Evolutionary conservation across 92 coral and sea anemone species (phyloP).

Genomic region (Virgularia gustaviana): DNA sequence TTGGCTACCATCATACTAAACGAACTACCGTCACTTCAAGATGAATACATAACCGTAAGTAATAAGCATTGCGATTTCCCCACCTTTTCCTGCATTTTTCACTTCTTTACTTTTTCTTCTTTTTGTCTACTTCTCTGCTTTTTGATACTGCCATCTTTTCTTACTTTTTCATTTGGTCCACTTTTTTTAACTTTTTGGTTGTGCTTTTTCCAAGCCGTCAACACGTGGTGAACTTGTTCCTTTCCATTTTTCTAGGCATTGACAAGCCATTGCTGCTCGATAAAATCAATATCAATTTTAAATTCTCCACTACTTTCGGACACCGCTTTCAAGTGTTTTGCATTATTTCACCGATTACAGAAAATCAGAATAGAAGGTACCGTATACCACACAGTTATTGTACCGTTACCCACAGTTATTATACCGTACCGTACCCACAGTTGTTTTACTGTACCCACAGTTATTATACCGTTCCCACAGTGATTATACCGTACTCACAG

Average conservation of each 20-base stretch:
- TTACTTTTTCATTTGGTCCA: background rate
- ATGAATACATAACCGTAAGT: slow-evolving; percentile 73
- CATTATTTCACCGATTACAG: slow-evolving; percentile 66
- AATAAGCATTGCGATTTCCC: no score
- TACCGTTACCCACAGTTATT: no score
- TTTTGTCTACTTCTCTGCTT: background rate
- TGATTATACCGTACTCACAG: no score
- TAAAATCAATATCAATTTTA: slow-evolving; percentile 64
- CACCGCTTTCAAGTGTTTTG: slow-evolving; percentile 72
- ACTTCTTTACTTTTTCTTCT: background rate
- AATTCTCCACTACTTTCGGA: slow-evolving; percentile 91
- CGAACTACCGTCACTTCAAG: slow-evolving; percentile 79
- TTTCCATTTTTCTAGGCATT: slow-evolving; percentile 62
- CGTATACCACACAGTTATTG: no score
- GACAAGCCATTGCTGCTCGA: slow-evolving; percentile 77
- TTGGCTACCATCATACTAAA: slow-evolving; percentile 70
- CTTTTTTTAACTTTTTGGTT: no score
- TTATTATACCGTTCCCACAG: no score
- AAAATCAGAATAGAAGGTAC: slow-evolving; percentile 84
- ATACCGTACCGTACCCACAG: no score
- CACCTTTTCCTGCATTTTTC: background rate
- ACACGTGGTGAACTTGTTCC: no score
- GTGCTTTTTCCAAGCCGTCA: no score
- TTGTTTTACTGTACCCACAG: no score
- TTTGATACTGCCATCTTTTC: background rate